A percentile compares a stretch with the other conserved stretches of the same genome.
Evolutionary conservation across 2,888 invertebrate species (phyloP).

Genomic region (Biston stratarius): DNA sequence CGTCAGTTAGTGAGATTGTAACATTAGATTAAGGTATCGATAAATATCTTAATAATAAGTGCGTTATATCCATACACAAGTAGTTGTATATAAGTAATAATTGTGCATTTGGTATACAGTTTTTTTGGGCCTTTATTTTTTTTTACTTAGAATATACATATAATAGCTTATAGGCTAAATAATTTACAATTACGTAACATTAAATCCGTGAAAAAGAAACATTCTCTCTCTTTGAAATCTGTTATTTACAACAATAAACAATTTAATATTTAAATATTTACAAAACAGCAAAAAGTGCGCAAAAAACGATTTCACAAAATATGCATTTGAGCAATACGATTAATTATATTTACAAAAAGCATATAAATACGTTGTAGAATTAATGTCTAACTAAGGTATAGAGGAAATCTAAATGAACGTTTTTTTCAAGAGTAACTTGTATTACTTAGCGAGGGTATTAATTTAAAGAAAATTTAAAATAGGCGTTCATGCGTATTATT

Average conservation of each 20-base stretch:
- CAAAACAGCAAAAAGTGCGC: constrained; percentile 85
- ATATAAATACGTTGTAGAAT: constrained; percentile 61
- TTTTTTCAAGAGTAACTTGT: constrained; percentile 32
- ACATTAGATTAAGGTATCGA: constrained; percentile 56
- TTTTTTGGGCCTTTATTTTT: constrained; percentile 81
- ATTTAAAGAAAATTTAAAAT: constrained; percentile 27
- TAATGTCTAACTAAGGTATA: constrained; percentile 43
- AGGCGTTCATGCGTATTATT: constrained; percentile 15
- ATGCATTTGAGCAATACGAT: constrained; percentile 86
- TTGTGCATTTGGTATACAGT: constrained; percentile 82
- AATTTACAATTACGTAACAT: constrained; percentile 46
- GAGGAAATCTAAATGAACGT: constrained; percentile 38
- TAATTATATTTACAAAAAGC: constrained; percentile 82
- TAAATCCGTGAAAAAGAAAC: constrained; percentile 55
- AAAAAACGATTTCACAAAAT: constrained; percentile 85
- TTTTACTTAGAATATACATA: constrained; percentile 70
- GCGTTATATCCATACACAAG: constrained; percentile 67
- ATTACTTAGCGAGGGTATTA: constrained; percentile 26
- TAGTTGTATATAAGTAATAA: constrained; percentile 73
- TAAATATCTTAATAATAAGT: constrained; percentile 63
- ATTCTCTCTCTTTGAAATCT: constrained; percentile 68
- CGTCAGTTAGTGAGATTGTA: constrained; percentile 57
- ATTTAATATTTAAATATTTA: constrained; percentile 69
- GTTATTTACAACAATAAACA: constrained; percentile 65
- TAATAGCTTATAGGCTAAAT: constrained; percentile 47